Conservation (phyloP, 2,888 invertebrate species). For the Cephus pulcher region DNA sequence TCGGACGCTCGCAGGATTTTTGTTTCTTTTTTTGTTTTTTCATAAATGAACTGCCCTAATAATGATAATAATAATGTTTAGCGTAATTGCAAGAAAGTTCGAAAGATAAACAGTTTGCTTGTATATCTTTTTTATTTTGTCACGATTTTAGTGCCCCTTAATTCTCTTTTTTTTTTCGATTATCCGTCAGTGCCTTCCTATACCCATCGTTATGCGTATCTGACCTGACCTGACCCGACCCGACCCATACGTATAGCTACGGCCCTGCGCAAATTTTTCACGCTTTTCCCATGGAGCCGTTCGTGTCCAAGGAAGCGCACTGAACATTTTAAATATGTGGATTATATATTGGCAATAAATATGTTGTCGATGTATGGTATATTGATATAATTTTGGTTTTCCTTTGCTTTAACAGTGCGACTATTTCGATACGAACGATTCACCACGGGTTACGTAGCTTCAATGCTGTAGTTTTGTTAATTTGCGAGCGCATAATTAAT, state of each 20-base stretch:
- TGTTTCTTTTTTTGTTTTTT: background rate
- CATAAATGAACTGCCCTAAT: background rate
- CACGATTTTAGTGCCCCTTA: background rate
- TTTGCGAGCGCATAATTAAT: background rate
- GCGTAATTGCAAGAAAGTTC: too few relatives aligned
- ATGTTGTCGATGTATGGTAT: background rate
- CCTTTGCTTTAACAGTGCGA: background rate
- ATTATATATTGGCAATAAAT: background rate
- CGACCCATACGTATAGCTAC: background rate
- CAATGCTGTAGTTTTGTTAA: background rate
- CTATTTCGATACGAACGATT: background rate
- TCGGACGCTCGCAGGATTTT: background rate
- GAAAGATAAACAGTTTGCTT: too few relatives aligned
- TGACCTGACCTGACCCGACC: too few relatives aligned
- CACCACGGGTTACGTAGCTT: background rate
- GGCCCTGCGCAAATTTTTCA: background rate
- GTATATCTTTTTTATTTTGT: too few relatives aligned
- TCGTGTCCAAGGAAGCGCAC: background rate
- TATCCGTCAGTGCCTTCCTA: background rate
- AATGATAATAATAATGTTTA: background rate
- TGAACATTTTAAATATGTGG: background rate
- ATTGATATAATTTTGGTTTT: background rate
- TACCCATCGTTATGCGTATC: background rate
- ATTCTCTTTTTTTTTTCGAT: background rate
- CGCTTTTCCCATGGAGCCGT: background rate